Conservation (phyloP, 2,888 invertebrate species). For the Tenthredo distinguenda region DNA sequence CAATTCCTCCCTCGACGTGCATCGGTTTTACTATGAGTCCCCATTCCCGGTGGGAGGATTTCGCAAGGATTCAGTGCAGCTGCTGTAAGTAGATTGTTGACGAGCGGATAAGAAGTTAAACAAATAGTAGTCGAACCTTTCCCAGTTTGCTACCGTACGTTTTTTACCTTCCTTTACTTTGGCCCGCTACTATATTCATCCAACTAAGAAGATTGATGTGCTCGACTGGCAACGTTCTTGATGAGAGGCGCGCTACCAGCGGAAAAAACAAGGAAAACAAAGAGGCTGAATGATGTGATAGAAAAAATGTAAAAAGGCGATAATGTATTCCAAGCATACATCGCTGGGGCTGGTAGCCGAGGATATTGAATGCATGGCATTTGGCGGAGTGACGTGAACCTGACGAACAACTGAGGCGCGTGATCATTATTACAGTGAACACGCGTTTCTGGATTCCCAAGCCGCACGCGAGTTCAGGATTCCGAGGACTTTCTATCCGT, state of each 20-base stretch:
- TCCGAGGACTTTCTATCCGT: constrained; percentile 2
- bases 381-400: constrained; percentile 17
- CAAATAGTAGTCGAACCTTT: constrained; percentile 10
- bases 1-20: constrained; percentile 13
- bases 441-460: constrained; percentile 31
- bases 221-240: constrained; percentile 34
- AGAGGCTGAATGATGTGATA: constrained; percentile 37
- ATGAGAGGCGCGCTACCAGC: neutral
- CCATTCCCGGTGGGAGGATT: neutral
- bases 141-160: neutral
- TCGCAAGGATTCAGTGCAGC: constrained; percentile 10
- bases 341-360: constrained; percentile 3
- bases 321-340: constrained; percentile 44
- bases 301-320: constrained; percentile 29
- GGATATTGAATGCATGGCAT: constrained; percentile 48
- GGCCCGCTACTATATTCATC: constrained; percentile 31
- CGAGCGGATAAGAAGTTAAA: constrained; percentile 3
- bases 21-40: constrained; percentile 5
- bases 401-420: constrained; percentile 41
- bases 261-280: constrained; percentile 35
- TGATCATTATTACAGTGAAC: constrained; percentile 33
- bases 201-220: constrained; percentile 43
- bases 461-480: neutral
- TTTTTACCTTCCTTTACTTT: neutral
- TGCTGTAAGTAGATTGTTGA: constrained; percentile 19